phyloP scores from a whole-genome alignment of 2,113 vertebrate species.

The Tachuris rubrigastra region DNA sequence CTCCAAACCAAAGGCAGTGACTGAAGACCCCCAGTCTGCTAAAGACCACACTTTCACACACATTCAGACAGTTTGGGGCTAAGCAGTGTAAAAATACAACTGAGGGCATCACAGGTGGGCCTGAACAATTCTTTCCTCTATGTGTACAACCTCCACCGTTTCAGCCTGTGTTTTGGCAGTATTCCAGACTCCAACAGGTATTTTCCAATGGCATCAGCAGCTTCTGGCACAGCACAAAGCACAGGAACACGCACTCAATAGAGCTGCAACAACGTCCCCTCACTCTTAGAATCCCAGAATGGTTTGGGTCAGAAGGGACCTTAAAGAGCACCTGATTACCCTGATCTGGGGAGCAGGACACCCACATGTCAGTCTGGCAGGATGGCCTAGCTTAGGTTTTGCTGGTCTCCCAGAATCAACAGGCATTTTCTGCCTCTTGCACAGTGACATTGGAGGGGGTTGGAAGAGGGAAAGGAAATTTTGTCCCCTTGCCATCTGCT shows the following conservation, averaged over 20 bases:
- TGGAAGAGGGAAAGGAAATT: neutral
- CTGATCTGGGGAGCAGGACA: neutral
- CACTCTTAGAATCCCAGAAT: neutral
- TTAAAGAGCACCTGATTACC: fast-evolving
- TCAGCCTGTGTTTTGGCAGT: neutral
- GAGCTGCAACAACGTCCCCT: neutral
- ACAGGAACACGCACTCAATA: neutral
- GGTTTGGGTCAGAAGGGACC: neutral
- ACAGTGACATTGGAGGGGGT: neutral
- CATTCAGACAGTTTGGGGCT: neutral
- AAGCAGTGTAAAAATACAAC: neutral
- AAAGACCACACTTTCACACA: neutral
- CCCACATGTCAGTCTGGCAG: neutral
- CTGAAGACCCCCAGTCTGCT: neutral
- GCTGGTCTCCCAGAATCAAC: neutral
- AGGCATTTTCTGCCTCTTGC: neutral
- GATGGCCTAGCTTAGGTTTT: neutral
- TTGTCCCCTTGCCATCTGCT: neutral
- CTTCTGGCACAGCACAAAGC: neutral
- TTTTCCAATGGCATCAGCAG: neutral
- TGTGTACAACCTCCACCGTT: neutral
- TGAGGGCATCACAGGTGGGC: neutral
- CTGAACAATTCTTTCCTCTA: fast-evolving
- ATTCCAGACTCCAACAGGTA: neutral
- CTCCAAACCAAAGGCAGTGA: neutral